phyloP scores from a whole-genome alignment of 2,113 vertebrate species.

The Pheucticus melanocephalus region DNA sequence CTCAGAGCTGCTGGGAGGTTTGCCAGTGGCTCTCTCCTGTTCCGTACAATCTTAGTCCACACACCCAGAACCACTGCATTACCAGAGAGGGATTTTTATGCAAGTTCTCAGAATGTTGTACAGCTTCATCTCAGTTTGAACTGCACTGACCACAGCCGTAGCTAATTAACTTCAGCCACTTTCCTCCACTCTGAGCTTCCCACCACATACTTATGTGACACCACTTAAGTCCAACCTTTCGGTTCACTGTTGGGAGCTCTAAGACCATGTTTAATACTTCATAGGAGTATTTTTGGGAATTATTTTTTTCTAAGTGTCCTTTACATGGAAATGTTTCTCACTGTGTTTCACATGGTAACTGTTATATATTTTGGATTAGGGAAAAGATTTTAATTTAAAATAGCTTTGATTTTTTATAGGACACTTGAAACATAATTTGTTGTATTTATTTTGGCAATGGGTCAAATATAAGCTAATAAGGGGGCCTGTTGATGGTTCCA shows the following conservation, averaged over 20 bases:
- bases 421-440: neutral
- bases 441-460: neutral
- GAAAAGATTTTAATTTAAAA: neutral
- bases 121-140: neutral
- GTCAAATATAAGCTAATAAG: neutral
- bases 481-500: neutral
- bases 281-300: neutral
- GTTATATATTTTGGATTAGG: neutral
- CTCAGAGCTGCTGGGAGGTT: neutral
- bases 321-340: neutral
- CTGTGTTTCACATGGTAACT: neutral
- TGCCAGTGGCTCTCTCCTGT: neutral
- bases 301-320: neutral
- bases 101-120: neutral
- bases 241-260: neutral
- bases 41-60: neutral
- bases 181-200: neutral
- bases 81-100: neutral
- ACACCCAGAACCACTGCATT: neutral
- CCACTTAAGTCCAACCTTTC: neutral
- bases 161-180: neutral
- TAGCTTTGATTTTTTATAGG: neutral
- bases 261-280: neutral
- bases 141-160: neutral
- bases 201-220: fast-evolving